These are phyloP conservation scores for Podilymbus podiceps DNA, from an alignment of 2,113 vertebrate species.

Conservation along the genomic window DNA sequence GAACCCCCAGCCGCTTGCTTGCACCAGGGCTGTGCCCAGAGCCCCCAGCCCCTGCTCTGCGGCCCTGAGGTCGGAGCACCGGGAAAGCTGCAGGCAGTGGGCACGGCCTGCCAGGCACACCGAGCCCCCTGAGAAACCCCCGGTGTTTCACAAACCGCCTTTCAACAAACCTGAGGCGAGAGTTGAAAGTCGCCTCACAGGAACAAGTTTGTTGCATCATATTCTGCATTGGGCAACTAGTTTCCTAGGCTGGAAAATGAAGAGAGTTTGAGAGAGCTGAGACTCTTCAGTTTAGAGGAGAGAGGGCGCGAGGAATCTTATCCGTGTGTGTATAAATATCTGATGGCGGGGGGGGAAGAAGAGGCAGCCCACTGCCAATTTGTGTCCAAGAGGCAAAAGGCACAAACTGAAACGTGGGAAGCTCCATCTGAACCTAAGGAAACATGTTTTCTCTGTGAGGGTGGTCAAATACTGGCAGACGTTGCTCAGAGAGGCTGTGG, in stretches of 20 bases:
- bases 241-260: not conserved
- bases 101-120: too few species aligned
- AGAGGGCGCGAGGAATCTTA: not conserved
- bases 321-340: not conserved
- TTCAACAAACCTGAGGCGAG: not conserved
- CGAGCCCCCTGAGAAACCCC: not conserved
- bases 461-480: not conserved
- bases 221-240: not conserved
- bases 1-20: rapidly evolving
- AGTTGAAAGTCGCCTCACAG: not conserved
- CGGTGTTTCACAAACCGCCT: not conserved
- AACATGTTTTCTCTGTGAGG: not conserved
- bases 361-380: not conserved
- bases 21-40: not conserved
- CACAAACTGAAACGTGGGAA: not conserved
- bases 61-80: rapidly evolving
- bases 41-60: not conserved
- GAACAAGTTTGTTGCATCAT: not conserved
- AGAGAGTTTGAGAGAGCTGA: not conserved
- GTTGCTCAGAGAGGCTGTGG: not conserved
- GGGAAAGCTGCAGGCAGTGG: not conserved
- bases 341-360: not conserved
- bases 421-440: not conserved
- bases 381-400: not conserved
- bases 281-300: not conserved